phyloP scores from a whole-genome alignment of 2,797 vertebrate genomes.

The Erithacus rubecula region DNA sequence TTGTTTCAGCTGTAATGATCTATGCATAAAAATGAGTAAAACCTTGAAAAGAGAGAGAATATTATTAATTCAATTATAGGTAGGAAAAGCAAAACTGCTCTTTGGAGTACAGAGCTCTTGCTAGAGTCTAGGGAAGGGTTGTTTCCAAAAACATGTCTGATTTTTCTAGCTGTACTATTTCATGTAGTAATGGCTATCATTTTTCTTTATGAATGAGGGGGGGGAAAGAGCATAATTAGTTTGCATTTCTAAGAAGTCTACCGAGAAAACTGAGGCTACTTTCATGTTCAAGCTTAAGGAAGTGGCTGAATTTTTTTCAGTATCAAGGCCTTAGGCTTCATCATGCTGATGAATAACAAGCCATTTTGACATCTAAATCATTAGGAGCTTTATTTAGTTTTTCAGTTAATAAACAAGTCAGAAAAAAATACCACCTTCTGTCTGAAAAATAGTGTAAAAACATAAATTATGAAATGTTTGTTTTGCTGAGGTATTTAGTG shows the following conservation, averaged over 20 bases:
- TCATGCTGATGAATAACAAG: neutral
- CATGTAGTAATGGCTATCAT: neutral
- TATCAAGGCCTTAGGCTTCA: neutral
- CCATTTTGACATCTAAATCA: neutral
- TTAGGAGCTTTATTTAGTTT: neutral
- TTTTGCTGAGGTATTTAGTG: slow-evolving; percentile 7
- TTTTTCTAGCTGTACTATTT: neutral
- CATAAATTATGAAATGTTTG: neutral
- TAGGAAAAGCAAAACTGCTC: neutral
- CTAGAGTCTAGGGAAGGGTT: neutral
- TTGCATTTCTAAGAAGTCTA: neutral
- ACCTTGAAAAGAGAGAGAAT: neutral
- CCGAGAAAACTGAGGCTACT: neutral
- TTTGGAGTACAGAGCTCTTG: neutral
- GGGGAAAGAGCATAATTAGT: neutral
- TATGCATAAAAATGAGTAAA: neutral
- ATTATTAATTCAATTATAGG: neutral
- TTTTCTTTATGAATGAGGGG: neutral
- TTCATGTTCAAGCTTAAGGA: neutral
- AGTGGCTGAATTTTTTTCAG: neutral
- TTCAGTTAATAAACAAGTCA: slow-evolving; percentile 10
- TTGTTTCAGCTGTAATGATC: neutral
- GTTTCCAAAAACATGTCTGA: neutral
- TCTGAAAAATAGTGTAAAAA: neutral
- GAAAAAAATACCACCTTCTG: neutral